Percentiles rank a stretch among this genome's conserved stretches.
phyloP scores from a whole-genome alignment of 2,888 invertebrate species.

The Aelia acuminata region DNA sequence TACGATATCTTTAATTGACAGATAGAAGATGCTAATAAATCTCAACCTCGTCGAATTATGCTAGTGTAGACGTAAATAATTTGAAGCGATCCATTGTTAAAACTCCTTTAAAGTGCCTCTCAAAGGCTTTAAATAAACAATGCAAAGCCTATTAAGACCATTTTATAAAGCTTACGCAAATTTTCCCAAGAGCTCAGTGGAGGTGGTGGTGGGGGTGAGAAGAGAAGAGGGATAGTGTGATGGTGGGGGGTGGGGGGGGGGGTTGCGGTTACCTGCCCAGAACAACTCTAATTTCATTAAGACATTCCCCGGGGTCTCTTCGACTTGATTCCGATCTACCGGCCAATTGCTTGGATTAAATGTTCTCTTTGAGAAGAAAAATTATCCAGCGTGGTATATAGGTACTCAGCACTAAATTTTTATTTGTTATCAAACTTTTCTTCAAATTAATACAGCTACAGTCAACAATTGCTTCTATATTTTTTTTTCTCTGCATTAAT shows the following conservation, averaged over 20 bases:
- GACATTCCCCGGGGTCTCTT: constrained; percentile 12
- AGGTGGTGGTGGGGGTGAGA: background rate
- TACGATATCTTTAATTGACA: too few species aligned
- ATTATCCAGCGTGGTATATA: too few species aligned
- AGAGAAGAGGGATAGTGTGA: too few species aligned
- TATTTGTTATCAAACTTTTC: too few species aligned
- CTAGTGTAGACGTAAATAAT: too few species aligned
- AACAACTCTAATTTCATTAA: constrained; percentile 40
- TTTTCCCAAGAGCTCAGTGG: background rate
- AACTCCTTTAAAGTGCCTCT: background rate
- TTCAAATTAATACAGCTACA: too few species aligned
- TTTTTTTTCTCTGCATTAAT: too few species aligned
- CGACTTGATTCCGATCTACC: background rate
- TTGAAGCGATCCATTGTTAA: too few species aligned
- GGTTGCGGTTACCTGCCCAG: background rate
- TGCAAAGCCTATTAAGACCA: background rate
- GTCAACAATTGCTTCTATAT: too few species aligned
- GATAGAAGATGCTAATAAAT: too few species aligned
- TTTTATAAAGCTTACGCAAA: constrained; percentile 3
- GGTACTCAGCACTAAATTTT: too few species aligned
- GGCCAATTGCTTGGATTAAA: background rate
- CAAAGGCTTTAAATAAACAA: background rate
- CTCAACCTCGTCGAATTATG: too few species aligned
- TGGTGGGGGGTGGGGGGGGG: background rate
- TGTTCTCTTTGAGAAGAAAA: background rate